phyloP scores from a whole-genome alignment of 1,140 invertebrate species.

The Proales similis region DNA sequence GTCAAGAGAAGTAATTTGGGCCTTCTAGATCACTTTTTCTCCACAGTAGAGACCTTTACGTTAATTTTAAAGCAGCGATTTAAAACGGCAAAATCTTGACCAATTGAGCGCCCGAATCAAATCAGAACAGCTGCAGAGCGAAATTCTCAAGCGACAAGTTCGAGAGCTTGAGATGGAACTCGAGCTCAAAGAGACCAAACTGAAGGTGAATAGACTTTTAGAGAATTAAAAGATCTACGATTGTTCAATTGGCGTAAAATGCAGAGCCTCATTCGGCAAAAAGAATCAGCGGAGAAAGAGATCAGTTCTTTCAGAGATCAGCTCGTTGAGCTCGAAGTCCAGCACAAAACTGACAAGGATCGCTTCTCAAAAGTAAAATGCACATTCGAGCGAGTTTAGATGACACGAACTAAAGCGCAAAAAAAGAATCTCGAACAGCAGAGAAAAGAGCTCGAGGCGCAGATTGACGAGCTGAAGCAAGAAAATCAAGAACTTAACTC shows the following conservation, averaged over 20 bases:
- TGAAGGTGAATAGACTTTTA: slow-evolving; percentile 1
- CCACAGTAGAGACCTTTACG: no score
- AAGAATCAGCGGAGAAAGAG: slow-evolving; percentile 6
- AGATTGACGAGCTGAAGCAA: neutral
- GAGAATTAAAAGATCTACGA: neutral
- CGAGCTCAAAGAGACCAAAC: slow-evolving; percentile 5
- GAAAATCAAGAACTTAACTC: slow-evolving; percentile 20
- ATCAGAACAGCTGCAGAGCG: slow-evolving; percentile 19
- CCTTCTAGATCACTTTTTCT: no score
- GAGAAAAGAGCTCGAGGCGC: slow-evolving; percentile 5
- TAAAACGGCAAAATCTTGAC: no score
- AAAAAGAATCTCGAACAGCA: slow-evolving; percentile 5
- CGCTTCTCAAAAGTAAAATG: no score
- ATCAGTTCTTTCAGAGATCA: slow-evolving; percentile 16
- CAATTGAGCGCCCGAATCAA: slow-evolving; percentile 12
- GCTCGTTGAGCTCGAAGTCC: neutral
- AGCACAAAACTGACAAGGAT: neutral
- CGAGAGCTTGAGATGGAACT: slow-evolving; percentile 22
- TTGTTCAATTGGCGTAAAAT: neutral
- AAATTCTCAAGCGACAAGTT: slow-evolving; percentile 15
- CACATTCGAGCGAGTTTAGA: neutral
- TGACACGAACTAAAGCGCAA: neutral
- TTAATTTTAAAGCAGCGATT: no score
- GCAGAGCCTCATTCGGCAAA: slow-evolving; percentile 3
- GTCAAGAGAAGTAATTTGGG: no score